A percentile compares a stretch with the other conserved stretches of the same genome.
Conservation (phyloP, 1,140 invertebrate genomes). For the Globodera rostochiensis region DNA sequence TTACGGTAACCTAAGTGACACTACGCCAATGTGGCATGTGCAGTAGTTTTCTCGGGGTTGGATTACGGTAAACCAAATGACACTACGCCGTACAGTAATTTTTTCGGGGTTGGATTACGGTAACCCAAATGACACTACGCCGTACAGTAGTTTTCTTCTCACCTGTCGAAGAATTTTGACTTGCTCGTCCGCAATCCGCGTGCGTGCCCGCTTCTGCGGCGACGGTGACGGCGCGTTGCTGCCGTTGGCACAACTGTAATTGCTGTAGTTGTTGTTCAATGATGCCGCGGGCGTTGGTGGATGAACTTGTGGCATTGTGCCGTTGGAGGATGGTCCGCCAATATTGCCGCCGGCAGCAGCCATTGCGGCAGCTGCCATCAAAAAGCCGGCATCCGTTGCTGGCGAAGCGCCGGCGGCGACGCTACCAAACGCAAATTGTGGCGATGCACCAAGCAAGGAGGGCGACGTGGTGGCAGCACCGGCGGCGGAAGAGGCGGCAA, state of each 20-base stretch:
- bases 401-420: background rate
- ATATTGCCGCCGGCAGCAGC: constrained; percentile 69
- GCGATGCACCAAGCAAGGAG: background rate
- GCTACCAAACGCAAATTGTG: background rate
- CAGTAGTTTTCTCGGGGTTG: too few species aligned
- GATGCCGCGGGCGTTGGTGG: constrained; percentile 75
- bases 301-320: background rate
- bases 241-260: background rate
- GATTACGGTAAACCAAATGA: too few species aligned
- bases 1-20: too few species aligned
- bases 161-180: constrained; percentile 89
- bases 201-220: constrained; percentile 91
- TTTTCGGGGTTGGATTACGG: too few species aligned
- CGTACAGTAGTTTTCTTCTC: background rate
- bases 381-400: constrained; percentile 67
- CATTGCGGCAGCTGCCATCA: constrained; percentile 72
- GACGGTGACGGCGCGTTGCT: constrained; percentile 70
- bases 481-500: background rate
- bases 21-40: too few species aligned
- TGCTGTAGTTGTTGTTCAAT: background rate
- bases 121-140: too few species aligned
- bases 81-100: too few species aligned
- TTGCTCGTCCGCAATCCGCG: constrained; percentile 94
- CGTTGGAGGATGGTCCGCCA: background rate
- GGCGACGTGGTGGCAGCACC: background rate